Percentiles rank a stretch among this genome's conserved stretches.
phyloP scores from a whole-genome alignment of 2,888 invertebrate species.

The Cantharis flavilabris region DNA sequence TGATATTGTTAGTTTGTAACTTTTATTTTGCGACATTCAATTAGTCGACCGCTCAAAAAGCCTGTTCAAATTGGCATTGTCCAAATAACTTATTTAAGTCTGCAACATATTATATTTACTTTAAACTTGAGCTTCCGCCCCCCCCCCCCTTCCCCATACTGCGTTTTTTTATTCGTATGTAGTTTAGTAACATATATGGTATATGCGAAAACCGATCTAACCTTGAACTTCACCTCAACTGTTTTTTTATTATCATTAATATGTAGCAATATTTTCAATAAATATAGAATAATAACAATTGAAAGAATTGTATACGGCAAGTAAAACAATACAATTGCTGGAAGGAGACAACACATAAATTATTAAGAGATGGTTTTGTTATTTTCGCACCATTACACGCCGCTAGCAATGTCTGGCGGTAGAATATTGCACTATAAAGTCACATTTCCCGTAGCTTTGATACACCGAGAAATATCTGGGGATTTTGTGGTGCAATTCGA shows the following conservation, averaged over 20 bases:
- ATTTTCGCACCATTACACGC: conserved; percentile 42
- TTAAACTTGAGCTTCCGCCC: no score
- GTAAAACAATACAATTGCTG: conserved; percentile 27
- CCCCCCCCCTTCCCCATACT: background rate
- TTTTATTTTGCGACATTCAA: background rate
- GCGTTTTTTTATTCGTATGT: background rate
- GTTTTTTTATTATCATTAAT: no score
- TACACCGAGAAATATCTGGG: conserved; percentile 42
- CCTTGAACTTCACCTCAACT: background rate
- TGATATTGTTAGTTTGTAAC: background rate
- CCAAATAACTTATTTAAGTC: background rate
- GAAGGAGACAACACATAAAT: conserved; percentile 42
- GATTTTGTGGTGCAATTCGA: conserved; percentile 43
- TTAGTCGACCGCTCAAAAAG: background rate
- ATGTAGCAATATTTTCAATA: background rate
- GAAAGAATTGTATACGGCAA: conserved; percentile 3
- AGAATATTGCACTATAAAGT: conserved; percentile 45
- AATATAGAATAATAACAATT: background rate
- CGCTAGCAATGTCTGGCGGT: conserved; percentile 38
- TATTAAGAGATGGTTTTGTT: conserved; percentile 41
- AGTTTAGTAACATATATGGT: background rate
- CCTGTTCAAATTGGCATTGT: background rate
- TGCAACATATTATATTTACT: no score
- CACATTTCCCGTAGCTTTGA: conserved; percentile 39
- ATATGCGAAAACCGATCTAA: background rate